Evolutionary conservation across 2,888 invertebrate genomes (phyloP).

Genomic region (Melanotus villosus): DNA sequence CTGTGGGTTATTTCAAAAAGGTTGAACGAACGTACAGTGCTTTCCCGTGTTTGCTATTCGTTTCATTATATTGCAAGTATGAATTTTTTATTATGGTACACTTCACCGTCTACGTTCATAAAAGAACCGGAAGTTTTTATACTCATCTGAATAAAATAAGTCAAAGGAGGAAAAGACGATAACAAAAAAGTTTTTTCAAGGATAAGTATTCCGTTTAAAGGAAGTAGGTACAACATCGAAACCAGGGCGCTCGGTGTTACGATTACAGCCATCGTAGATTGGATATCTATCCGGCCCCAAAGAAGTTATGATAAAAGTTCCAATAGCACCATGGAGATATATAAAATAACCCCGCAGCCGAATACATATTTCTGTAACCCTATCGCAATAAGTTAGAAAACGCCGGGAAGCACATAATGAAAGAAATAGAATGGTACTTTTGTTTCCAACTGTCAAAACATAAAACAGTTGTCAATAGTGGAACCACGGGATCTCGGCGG

Average conservation of each 20-base stretch:
- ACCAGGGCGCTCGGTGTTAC: neutral
- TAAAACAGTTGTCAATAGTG: slow-evolving; percentile 62
- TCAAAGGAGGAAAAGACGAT: too few relatives aligned
- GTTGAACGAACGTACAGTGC: slow-evolving; percentile 21
- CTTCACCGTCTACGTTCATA: too few relatives aligned
- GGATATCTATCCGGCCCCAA: neutral
- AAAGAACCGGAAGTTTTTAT: too few relatives aligned
- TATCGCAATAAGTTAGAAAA: slow-evolving; percentile 54
- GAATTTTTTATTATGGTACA: neutral
- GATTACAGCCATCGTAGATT: neutral
- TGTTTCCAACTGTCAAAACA: slow-evolving; percentile 62
- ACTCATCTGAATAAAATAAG: too few relatives aligned
- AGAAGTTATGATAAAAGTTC: slow-evolving; percentile 51
- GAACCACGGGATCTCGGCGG: slow-evolving; percentile 53
- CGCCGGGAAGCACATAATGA: slow-evolving; percentile 44
- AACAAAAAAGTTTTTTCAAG: neutral
- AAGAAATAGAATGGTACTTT: slow-evolving; percentile 55
- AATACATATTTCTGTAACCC: slow-evolving; percentile 54
- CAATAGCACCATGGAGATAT: slow-evolving; percentile 53
- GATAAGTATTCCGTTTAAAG: neutral
- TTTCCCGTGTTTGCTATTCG: neutral
- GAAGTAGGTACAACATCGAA: neutral
- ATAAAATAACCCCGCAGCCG: slow-evolving; percentile 51
- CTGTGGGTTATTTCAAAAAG: slow-evolving; percentile 45
- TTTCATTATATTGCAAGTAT: slow-evolving; percentile 10